Base-by-base conservation (phyloP, 2,888 invertebrate genomes). In the Drosophila emarginata region DNA sequence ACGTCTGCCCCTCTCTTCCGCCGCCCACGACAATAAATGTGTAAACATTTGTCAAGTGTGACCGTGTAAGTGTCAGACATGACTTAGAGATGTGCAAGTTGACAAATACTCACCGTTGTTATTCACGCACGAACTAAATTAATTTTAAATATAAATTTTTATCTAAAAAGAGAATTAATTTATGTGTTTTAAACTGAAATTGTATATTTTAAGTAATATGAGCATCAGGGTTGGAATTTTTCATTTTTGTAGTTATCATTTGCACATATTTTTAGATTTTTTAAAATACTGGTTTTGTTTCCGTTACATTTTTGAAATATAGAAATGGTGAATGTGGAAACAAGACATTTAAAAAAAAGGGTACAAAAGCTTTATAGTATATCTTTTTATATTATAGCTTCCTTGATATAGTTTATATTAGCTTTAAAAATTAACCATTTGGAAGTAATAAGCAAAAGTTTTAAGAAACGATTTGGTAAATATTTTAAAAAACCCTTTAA, bases 21-120 rank as follows among this genome's bases (percentile, higher is more conserved):
- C 32, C 26, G 32, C 45, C 15, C 58, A 18, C 11, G 6, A n/a
- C 11, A 14, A n/a, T 23, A 9, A 7, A 28, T 36, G 32, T 64
- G 64, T 65, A 65, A 65, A 65, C 64, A 65, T 62, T 65, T 32
- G 57, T 23, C 5, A 32, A 23, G 45, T 65, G 65, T 56, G 54
- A 56, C 65, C 65, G 54, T 40, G 1, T 4, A 7, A 11, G 32
- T 11, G 9, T 9, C 11, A 5, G 11, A 9, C 11, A 9, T 6
- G 18, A 2, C 11, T 5, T 5, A n/a, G 28, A 7, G 45, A 45
- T 45, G 45, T 21, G 18, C 18, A 3, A 7, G 40, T 5, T 40
- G 40, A 40, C 15, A 4, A 45, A 9, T 45, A 21, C 4, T 45
- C 21, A 45, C 40, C 15, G 4, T 18, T 4, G 18, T 12, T 2